Evolutionary conservation across 1,140 invertebrate genomes (phyloP), one percentile per base, ranked within the genome.

Genomic region (Elymnias hypermnestra): DNA sequence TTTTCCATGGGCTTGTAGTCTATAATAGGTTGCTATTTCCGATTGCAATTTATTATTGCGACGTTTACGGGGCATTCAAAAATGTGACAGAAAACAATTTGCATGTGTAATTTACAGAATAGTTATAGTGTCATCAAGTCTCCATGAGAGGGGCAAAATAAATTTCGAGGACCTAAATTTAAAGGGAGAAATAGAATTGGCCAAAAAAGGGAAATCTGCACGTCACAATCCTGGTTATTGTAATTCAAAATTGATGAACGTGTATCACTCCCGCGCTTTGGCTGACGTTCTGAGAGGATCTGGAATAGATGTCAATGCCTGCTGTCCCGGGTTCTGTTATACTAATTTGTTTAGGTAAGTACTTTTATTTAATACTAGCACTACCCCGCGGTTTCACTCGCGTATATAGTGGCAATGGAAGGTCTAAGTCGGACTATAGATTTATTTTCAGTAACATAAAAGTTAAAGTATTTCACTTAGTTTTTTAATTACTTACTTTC

Each of bases 291-390:
- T 88, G 3, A 70, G 88, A 63, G 88, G 87, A 13, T 83, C 75
- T 18, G 90, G 90, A 22, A 87, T 96, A 5, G 90, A 89, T 52
- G 91, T 94, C 2, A 93, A 94, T 65, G 89, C 90, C 22, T 88
- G 94, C 35, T 95, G 95, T 64, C 96, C 95, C 12, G 95, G 96
- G 15, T 94, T 95, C 71, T 93, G 93, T 12, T 93, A 93, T 43
- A 96, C 95, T 0, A 90, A 91, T 52, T 43, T 87, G 15, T 87
- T 87, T 54, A 84, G 83, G 83, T 86, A 57, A 49, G 44, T 53
- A 43, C 8, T 25, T 35, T 26, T 4, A 21, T 6, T 4, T 21
- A 4, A 6, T 6, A 7, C 2, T 36, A 15, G 1, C 10, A 15
- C 17, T 8, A 18, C 0, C 4, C 8, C 2, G 8, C 17, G 14